Percentiles rank a stretch among this genome's conserved stretches.
phyloP scores from a whole-genome alignment of 2,113 vertebrate genomes.

The Corvus hawaiiensis region DNA sequence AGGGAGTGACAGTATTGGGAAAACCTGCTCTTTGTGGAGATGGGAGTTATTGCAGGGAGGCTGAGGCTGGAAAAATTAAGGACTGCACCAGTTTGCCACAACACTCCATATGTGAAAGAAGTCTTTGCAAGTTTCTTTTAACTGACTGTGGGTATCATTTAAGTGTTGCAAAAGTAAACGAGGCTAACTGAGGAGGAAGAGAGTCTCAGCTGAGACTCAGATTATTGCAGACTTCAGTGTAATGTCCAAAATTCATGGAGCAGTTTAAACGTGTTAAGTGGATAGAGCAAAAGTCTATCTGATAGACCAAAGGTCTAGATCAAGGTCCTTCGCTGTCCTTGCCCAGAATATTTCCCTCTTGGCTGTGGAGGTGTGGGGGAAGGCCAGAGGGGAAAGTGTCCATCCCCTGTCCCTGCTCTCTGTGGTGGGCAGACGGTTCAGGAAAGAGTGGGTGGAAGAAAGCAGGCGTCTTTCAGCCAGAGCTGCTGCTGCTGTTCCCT shows the following conservation, averaged over 20 bases:
- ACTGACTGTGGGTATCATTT: not conserved
- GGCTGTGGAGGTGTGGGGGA: rapidly evolving
- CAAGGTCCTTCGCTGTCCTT: not conserved
- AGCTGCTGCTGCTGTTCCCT: not conserved
- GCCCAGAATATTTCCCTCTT: not conserved
- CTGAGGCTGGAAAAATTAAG: not conserved
- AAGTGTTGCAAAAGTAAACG: not conserved
- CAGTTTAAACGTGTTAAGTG: not conserved
- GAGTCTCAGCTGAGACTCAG: not conserved
- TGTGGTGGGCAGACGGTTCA: rapidly evolving
- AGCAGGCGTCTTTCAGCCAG: not conserved
- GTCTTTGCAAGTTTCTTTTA: not conserved
- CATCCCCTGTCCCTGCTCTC: not conserved
- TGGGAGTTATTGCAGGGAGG: not conserved
- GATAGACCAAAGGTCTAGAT: not conserved
- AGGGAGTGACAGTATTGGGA: not conserved
- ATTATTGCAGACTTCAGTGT: not conserved
- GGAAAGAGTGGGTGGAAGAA: not conserved
- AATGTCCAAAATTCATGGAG: not conserved
- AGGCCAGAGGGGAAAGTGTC: not conserved
- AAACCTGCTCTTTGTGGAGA: not conserved
- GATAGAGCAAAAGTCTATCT: not conserved
- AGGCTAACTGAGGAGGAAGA: not conserved
- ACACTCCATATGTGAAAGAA: not conserved
- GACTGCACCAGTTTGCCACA: not conserved